Evolutionary conservation across 2,888 invertebrate genomes (phyloP), one percentile per base, ranked within the genome.

Genomic region (Philereme transversata): DNA sequence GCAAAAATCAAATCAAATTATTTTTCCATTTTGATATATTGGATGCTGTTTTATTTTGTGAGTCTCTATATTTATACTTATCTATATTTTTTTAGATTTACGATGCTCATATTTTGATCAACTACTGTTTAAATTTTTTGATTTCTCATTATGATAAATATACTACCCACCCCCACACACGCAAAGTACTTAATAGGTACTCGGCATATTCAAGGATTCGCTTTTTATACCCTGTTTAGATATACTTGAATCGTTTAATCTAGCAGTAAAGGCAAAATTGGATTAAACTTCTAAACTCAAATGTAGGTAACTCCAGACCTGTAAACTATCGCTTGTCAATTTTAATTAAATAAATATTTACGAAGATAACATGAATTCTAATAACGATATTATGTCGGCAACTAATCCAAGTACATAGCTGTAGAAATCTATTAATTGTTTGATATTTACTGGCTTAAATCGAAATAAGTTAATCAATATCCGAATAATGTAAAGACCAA

Each of bases 261-360:
- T 6, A 43, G 52, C 5, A 36, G 6, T 52, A 36, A 48, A 47
- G 11, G 36, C n/a, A 7, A 44, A 36, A 50, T 22, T 44, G 9
- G 43, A 9, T 4, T 49, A 5, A 49, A 44, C 5, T 41, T 55
- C 5, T 6, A 8, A 40, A 43, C 10, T 34, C 4, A 6, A n/a
- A 44, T 44, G 41, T 55, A 49, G 10, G 11, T 44, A 44, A 44
- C 43, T 49, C 40, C 34, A 44, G 43, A 7, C 11, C 22, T 22
- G 36, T 58, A 52, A 52, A 48, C 47, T 47, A 52, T 52, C 34
- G 48, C 10, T 22, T 58, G 52, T 48, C 52, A 36, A 48, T 52
- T 22, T 22, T 38, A 52, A 48, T 53, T 58, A 36, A 57, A 58
- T 52, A 35, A 47, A 53, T 58, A 58, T 52, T 52, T 52, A 48